A percentile compares a stretch with the other conserved stretches of the same genome.
These are phyloP conservation scores for Halcyon malimbica DNA, from an alignment of 2,113 vertebrate genomes.

Conservation along the genomic window DNA sequence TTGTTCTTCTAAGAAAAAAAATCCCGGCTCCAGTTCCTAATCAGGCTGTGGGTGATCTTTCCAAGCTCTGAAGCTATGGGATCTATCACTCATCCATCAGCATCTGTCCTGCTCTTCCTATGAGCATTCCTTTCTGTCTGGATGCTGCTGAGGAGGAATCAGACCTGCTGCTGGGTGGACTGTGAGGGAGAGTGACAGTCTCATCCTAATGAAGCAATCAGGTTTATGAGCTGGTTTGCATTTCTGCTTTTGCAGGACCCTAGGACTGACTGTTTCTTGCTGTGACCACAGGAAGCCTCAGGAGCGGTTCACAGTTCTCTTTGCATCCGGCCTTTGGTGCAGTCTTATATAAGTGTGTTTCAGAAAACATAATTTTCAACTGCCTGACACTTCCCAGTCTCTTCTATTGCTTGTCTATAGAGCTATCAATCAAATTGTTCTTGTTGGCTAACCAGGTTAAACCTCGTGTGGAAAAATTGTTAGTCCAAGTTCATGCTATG, in stretches of 20 bases:
- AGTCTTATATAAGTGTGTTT: background rate
- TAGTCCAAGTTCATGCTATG: background rate
- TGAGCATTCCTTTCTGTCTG: background rate
- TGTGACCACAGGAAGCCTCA: background rate
- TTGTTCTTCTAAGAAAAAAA: background rate
- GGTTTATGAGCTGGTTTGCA: background rate
- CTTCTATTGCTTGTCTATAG: background rate
- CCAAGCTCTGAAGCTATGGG: background rate
- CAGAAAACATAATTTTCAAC: constrained; percentile 10
- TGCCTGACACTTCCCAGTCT: background rate
- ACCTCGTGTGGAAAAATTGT: background rate
- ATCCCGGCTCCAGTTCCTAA: background rate
- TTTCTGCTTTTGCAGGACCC: background rate
- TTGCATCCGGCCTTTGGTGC: background rate
- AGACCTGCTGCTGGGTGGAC: background rate
- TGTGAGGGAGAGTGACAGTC: background rate
- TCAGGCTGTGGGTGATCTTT: constrained; percentile 10
- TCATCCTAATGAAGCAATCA: background rate
- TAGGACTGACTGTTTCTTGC: background rate
- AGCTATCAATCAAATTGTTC: constrained; percentile 15
- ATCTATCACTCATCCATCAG: background rate
- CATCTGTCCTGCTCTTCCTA: background rate
- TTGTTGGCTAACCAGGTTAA: background rate
- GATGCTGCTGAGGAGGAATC: background rate
- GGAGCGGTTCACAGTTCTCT: background rate